Percentiles rank a stretch among this genome's conserved stretches.
Conservation (phyloP, 1,140 invertebrate species). For the Apis laboriosa region DNA sequence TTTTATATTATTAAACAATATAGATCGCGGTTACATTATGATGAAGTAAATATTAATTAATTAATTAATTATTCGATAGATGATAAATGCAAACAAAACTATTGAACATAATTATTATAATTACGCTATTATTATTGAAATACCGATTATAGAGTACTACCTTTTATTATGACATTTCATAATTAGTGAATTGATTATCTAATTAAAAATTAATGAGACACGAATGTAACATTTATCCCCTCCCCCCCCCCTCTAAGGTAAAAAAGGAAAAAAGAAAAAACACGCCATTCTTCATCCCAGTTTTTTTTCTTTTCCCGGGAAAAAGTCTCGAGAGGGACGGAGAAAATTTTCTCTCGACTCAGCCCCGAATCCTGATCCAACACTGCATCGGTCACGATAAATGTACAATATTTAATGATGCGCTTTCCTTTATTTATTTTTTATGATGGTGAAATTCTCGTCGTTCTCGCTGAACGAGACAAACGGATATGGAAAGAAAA, state of each 20-base stretch:
- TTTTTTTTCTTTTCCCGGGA: constrained; percentile 1
- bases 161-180: constrained; percentile 76
- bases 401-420: constrained; percentile 55
- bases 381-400: constrained; percentile 56
- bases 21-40: constrained; percentile 55
- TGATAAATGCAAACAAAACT: constrained; percentile 65
- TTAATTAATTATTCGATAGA: constrained; percentile 64
- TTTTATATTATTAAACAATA: constrained; percentile 60
- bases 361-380: constrained; percentile 34
- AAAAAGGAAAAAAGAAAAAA: constrained; percentile 5
- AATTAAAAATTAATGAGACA: constrained; percentile 70
- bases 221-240: constrained; percentile 64
- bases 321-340: constrained; percentile 21
- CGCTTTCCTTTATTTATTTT: constrained; percentile 56
- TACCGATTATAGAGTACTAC: constrained; percentile 72
- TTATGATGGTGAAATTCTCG: constrained; percentile 34
- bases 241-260: constrained; percentile 33
- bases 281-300: constrained; percentile 15
- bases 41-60: constrained; percentile 50
- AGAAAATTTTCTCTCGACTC: constrained; percentile 44
- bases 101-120: constrained; percentile 64
- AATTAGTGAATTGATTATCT: constrained; percentile 73
- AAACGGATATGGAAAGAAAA: constrained; percentile 12
- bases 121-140: constrained; percentile 70
- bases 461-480: constrained; percentile 41